Percentiles rank a stretch among this genome's conserved stretches.
phyloP scores from a whole-genome alignment of 2,888 invertebrate genomes.

The Prenolepis imparis region DNA sequence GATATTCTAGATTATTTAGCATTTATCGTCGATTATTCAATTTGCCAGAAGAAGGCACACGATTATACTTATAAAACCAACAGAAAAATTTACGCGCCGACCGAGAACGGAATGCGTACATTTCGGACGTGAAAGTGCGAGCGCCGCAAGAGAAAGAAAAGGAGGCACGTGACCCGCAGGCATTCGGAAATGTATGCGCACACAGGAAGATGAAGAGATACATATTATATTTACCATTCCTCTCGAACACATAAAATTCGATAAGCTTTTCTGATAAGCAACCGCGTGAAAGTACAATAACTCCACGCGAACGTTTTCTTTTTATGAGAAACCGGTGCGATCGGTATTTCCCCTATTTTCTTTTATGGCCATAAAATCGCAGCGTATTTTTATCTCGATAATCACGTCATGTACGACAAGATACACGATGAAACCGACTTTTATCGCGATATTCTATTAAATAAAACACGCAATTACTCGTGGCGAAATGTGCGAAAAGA shows the following conservation, averaged over 20 bases:
- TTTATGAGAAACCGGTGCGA: slow-evolving; percentile 8
- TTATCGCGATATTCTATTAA: not conserved
- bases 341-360: not conserved
- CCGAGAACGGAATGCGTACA: slow-evolving; percentile 26
- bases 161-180: slow-evolving; percentile 31
- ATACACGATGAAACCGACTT: not conserved
- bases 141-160: not conserved
- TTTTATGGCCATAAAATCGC: not conserved
- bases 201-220: slow-evolving; percentile 32
- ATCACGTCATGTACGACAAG: not conserved
- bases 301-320: not conserved
- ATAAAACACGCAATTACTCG: not conserved
- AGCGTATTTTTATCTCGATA: not conserved
- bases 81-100: not conserved
- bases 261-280: slow-evolving; percentile 38
- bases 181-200: slow-evolving; percentile 32
- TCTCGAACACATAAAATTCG: slow-evolving; percentile 35
- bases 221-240: slow-evolving; percentile 27
- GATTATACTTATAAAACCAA: not conserved
- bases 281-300: slow-evolving; percentile 35
- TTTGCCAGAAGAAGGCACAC: not conserved
- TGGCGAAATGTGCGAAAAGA: not conserved
- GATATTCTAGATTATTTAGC: not conserved
- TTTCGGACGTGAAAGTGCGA: slow-evolving; percentile 60
- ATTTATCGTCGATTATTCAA: slow-evolving; percentile 8